Evolutionary conservation across 2,888 invertebrate species (phyloP).

Genomic region (Dicranocentrus wangi): DNA sequence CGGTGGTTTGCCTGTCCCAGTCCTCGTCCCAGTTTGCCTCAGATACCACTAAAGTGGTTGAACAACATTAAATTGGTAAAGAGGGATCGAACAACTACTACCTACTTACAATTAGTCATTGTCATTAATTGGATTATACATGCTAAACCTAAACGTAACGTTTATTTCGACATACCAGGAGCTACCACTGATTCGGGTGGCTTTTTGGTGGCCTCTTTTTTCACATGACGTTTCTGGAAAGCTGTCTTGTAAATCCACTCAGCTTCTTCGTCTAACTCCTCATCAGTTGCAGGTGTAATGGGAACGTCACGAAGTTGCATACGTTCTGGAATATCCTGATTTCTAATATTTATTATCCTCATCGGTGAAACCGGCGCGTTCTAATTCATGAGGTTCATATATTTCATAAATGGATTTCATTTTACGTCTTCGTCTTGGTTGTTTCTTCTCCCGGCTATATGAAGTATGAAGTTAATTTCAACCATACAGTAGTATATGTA

Average conservation of each 20-base stretch:
- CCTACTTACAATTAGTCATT: too few relatives aligned
- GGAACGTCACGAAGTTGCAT: conserved; percentile 93
- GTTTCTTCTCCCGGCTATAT: conserved; percentile 82
- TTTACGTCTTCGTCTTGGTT: conserved; percentile 83
- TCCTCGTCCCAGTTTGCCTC: conserved; percentile 62
- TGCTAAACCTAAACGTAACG: too few relatives aligned
- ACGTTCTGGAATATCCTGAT: conserved; percentile 91
- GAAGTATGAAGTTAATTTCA: background rate
- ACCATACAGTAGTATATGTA: background rate
- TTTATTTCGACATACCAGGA: background rate
- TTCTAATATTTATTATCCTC: conserved; percentile 91
- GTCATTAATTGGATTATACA: too few relatives aligned
- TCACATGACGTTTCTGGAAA: conserved; percentile 81
- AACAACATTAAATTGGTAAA: background rate
- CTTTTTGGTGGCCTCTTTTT: conserved; percentile 35
- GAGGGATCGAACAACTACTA: too few relatives aligned
- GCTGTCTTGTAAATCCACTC: conserved; percentile 98
- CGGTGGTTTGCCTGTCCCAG: conserved; percentile 59
- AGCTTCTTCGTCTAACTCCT: conserved; percentile 93
- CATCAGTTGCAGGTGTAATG: conserved; percentile 86
- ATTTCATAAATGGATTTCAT: conserved; percentile 93
- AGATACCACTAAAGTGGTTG: conserved; percentile 15
- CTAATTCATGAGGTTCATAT: conserved; percentile 97
- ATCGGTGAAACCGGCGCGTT: conserved; percentile 96
- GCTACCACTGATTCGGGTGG: conserved; percentile 32